Percentiles rank a stretch among this genome's conserved stretches.
Conservation (phyloP, 2,797 vertebrate species). For the Lacerta agilis region DNA sequence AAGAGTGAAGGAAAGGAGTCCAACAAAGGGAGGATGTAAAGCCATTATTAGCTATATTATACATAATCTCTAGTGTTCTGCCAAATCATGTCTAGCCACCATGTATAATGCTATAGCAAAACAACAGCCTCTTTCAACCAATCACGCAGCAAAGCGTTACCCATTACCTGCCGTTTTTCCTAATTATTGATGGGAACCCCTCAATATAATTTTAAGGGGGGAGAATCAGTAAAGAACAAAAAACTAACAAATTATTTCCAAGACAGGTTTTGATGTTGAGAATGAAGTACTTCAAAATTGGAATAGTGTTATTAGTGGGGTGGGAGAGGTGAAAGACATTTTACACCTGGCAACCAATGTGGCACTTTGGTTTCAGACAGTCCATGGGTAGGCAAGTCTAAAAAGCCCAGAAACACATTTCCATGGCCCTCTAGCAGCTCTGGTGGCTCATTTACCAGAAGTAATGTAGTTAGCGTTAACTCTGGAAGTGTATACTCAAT, state of each 20-base stretch:
- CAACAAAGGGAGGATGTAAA: slow-evolving; percentile 42
- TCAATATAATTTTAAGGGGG: background rate
- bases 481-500: too few species aligned
- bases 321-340: too few species aligned
- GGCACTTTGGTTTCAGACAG: too few species aligned
- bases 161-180: background rate
- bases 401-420: too few species aligned
- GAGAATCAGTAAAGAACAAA: background rate
- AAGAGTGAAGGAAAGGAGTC: slow-evolving; percentile 18
- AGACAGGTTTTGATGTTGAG: background rate
- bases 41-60: slow-evolving; percentile 45
- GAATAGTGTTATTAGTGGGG: background rate
- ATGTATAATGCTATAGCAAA: fast-evolving
- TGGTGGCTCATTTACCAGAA: too few species aligned
- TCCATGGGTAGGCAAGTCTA: too few species aligned
- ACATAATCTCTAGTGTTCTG: background rate
- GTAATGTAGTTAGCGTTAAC: too few species aligned
- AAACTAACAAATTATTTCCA: background rate
- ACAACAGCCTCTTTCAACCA: slow-evolving; percentile 47
- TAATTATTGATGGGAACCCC: background rate
- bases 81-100: slow-evolving; percentile 7
- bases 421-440: too few species aligned
- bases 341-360: too few species aligned
- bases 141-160: background rate
- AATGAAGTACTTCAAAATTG: background rate